Evolutionary conservation across 2,797 vertebrate species (phyloP).

Genomic region (Molossus alvarezi): DNA sequence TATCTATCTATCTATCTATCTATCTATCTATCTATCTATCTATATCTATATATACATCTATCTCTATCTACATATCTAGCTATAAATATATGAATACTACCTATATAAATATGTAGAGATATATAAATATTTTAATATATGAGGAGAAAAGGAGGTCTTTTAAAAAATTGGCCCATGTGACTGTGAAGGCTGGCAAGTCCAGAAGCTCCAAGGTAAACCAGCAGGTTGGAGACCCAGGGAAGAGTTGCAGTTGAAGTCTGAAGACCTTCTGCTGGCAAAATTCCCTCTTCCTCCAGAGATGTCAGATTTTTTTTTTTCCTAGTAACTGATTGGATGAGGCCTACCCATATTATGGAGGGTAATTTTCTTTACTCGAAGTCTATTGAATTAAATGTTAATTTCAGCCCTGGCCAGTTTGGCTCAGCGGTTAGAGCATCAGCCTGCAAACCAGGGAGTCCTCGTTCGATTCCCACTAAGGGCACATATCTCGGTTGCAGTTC

Average conservation of each 20-base stretch:
- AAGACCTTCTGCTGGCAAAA: not conserved
- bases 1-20: not conserved
- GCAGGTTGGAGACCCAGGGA: slow-evolving; percentile 14
- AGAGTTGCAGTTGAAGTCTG: not conserved
- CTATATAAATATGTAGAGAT: not conserved
- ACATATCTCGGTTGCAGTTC: no score
- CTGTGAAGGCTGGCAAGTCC: not conserved
- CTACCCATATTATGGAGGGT: not conserved
- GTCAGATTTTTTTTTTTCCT: not conserved
- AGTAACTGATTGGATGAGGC: not conserved
- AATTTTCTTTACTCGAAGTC: slow-evolving; percentile 10
- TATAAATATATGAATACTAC: not conserved
- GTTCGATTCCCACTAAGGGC: no score
- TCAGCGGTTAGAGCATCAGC: no score
- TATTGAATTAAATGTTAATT: slow-evolving; percentile 48
- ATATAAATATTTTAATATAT: not conserved
- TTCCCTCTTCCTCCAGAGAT: not conserved
- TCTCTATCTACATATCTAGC: not conserved
- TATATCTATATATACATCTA: not conserved
- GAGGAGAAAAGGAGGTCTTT: not conserved
- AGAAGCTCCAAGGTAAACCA: not conserved
- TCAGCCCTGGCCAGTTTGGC: no score
- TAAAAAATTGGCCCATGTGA: not conserved
- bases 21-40: not conserved
- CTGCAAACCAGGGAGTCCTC: no score